Evolutionary conservation across 2,888 invertebrate genomes (phyloP).

Genomic region (Ophion slaviceki): DNA sequence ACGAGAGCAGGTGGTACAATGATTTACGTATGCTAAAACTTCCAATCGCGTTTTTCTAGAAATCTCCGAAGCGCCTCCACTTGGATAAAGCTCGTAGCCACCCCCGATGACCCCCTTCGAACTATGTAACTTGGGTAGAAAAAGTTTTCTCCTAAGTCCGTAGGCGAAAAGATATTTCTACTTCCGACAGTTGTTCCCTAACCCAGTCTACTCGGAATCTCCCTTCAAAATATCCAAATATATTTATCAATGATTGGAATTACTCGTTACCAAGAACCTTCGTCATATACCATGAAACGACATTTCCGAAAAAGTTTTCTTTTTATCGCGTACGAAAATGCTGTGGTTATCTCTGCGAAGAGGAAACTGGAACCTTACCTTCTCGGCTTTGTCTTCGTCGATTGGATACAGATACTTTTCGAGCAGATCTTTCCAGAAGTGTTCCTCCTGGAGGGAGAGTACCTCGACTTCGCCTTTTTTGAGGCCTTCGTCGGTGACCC

Average conservation of each 20-base stretch:
- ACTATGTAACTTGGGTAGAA: no score
- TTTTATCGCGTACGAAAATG: background rate
- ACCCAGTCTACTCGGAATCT: background rate
- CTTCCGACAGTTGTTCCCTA: no score
- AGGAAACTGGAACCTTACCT: conserved; percentile 86
- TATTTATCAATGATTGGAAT: background rate
- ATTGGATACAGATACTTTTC: conserved; percentile 97
- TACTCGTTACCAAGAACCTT: background rate
- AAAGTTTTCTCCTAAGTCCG: no score
- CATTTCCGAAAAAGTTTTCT: no score
- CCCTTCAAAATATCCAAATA: background rate
- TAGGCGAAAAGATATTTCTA: no score
- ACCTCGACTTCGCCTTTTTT: conserved; percentile 96
- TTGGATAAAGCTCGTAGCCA: no score
- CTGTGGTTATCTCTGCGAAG: background rate
- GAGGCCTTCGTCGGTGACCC: conserved; percentile 96
- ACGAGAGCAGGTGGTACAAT: no score
- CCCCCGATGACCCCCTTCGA: no score
- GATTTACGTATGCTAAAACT: no score
- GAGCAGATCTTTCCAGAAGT: conserved; percentile 97
- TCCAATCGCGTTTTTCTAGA: no score
- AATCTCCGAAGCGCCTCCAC: no score
- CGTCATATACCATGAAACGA: background rate
- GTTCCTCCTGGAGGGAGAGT: conserved; percentile 92
- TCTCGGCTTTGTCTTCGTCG: conserved; percentile 95